Base-by-base conservation (phyloP, 1,140 invertebrate genomes). In the Zaprionus gabonicus region DNA sequence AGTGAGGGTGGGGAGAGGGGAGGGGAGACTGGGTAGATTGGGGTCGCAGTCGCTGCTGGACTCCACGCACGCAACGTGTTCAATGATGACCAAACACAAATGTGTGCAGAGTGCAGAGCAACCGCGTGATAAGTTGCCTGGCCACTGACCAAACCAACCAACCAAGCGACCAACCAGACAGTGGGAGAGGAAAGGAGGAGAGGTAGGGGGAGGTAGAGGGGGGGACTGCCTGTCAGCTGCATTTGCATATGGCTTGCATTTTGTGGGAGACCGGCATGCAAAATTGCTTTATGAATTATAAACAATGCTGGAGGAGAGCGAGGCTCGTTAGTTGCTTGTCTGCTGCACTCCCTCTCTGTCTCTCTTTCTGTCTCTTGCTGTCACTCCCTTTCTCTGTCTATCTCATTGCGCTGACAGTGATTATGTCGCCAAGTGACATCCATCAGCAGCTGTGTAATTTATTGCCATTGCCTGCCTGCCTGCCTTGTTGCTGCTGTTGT, bases 271-370 rank as follows among this genome's bases (percentile, higher is more conserved):
- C 62, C 59, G 65, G 59, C 71, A 81, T 78, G 79, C 78, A 75
- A 78, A 78, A 77, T 73, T 71, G 72, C 81, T 76, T 74, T 82
- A 84, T 82, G 77, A 80, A 84, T 84, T 84, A 84, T 80, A 82
- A 73, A 83, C 81, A 83, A 79, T 82, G 81, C 28, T 23, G 41
- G 58, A 20, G 41, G 6, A 46, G 60, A 71, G 49, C 49, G 71
- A 59, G 68, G 76, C 76, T 81, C 76, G 79, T 81, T 79, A 81
- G 79, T 70, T 81, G 62, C 65, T 31, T 77, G 75, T 77, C 75
- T 62, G 63, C 63, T 67, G 57, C 63, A 67, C n/a, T 46, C 41
- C n/a, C 17, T 17, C 13, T 2, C 59, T 7, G 46, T n/a, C 13
- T 28, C 31, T 36, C 28, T 51, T 13, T 28, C 13, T 31, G 6